Base-by-base conservation (phyloP, 1,140 invertebrate species). In the Oscheius sp. region DNA sequence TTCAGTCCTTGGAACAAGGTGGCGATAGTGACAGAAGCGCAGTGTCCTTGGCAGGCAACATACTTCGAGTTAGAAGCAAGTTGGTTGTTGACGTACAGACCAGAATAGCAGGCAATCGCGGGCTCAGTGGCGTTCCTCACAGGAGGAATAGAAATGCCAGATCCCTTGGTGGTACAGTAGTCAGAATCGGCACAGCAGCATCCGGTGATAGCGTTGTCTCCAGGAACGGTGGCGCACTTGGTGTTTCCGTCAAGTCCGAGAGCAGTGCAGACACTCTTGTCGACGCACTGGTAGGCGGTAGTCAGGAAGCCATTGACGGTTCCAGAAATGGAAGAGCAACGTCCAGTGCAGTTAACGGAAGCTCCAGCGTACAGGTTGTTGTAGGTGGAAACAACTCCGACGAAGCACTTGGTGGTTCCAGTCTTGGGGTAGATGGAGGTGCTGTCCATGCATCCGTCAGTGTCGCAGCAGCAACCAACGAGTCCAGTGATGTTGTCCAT, bases 401-500 rank as follows among this genome's bases (percentile, higher is more conserved):
- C 71, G 31, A 66, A 73, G 71, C 71, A 73, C 62, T 64, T 73
- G 28, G 58, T 68, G 71, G 38, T 42, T n/a, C 46, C 35, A 36
- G 23, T 66, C 59, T 55, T 42, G 38, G 38, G 38, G 38, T 42
- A 42, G 38, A 42, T 42, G 38, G 38, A 42, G 38, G 7, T n/a
- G n/a, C 59, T 59, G 35, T 66, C 63, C 10, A 73, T 58, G 45
- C 71, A 73, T 15, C 52, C 65, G 34, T 73, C 59, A 28, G 32
- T 55, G 71, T 73, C 64, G 58, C 71, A 73, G 63, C 71, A 73
- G 61, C 71, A 73, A 36, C 42, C 71, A 38, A 32, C 42, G 31
- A 64, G 38, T 38, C 63, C 59, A 32, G 29, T 49, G 29, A 42
- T 42, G n/a, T 7, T n/a, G 38, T 73, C 62, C 13, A 73, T 31